Evolutionary conservation across 2,888 invertebrate species (phyloP), one percentile per base, ranked within the genome.

Genomic region (Euproctis similis): DNA sequence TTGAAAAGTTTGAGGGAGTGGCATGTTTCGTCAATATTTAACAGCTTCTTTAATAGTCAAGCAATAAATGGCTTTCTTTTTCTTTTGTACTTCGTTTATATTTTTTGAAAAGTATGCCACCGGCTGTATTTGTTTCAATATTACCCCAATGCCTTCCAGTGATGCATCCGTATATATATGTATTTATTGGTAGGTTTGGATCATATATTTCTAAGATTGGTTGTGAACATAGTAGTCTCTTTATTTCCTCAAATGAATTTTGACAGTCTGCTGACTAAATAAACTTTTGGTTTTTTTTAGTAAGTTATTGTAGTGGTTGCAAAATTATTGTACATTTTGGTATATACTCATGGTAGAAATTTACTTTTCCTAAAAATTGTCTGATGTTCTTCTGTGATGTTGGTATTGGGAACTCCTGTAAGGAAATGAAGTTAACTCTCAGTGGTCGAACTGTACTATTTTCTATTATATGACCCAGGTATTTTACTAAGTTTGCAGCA

Each of bases 271-370:
- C 24, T 11, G 42, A 11, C 50, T 47, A 51, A 18, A 19, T 28
- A 32, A 52, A 47, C 7, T 23, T 30, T 31, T 38, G 28, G 7
- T 28, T 18, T 44, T 54, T 52, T 27, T 46, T 42, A 0, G 49
- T 12, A 12, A 53, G 28, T 9, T 46, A 46, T 31, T 52, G 48
- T 4, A 49, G 21, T 20, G 20, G 20, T 4, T 20, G 9, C 3
- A 20, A 6, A 3, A 9, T 9, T 9, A 20, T 20, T 9, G 45
- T 18, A 4, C 7, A 36, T 1, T 34, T 46, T 35, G 50, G n/a
- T n/a, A n/a, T n/a, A n/a, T n/a, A n/a, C n/a, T n/a, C n/a, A n/a
- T n/a, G n/a, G n/a, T n/a, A n/a, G n/a, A n/a, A n/a, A n/a, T n/a
- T n/a, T n/a, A n/a, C n/a, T n/a, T n/a, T n/a, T n/a, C n/a, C n/a